Percentiles rank a stretch among this genome's conserved stretches.
phyloP scores from a whole-genome alignment of 2,888 invertebrate species.

The Agriopis marginaria region DNA sequence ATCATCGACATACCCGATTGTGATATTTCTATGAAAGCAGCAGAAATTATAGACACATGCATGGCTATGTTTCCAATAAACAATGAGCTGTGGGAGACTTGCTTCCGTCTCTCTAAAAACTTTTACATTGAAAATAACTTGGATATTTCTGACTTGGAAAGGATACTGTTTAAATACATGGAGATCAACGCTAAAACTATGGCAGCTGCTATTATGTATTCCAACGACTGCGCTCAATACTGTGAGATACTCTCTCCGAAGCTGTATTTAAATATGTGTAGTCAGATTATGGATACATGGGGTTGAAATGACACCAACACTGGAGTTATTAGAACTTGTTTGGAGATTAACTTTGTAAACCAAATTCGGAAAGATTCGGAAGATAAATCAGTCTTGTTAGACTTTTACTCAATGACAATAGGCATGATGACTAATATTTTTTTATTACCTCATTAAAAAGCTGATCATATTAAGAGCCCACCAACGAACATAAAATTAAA shows the following conservation, averaged over 20 bases:
- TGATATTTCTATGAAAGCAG: constrained; percentile 68
- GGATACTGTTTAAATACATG: constrained; percentile 85
- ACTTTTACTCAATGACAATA: no score
- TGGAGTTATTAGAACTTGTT: neutral
- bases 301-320: constrained; percentile 53
- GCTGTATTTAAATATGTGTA: constrained; percentile 81
- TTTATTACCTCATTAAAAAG: no score
- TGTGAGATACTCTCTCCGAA: constrained; percentile 77
- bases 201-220: constrained; percentile 81
- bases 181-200: constrained; percentile 76
- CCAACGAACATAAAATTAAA: no score
- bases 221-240: constrained; percentile 77
- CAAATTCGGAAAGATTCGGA: no score
- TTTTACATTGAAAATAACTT: constrained; percentile 75
- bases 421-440: no score
- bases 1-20: constrained; percentile 45
- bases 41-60: constrained; percentile 73
- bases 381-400: no score
- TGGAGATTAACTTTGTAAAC: neutral
- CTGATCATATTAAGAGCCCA: no score
- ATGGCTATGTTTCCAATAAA: constrained; percentile 75
- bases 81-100: constrained; percentile 73
- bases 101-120: constrained; percentile 73
- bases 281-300: constrained; percentile 80
- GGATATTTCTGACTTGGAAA: constrained; percentile 82